Percentiles rank a stretch among this genome's conserved stretches.
These are phyloP conservation scores for Knipowitschia caucasica DNA, from an alignment of 2,797 vertebrate genomes.

Conservation along the genomic window DNA sequence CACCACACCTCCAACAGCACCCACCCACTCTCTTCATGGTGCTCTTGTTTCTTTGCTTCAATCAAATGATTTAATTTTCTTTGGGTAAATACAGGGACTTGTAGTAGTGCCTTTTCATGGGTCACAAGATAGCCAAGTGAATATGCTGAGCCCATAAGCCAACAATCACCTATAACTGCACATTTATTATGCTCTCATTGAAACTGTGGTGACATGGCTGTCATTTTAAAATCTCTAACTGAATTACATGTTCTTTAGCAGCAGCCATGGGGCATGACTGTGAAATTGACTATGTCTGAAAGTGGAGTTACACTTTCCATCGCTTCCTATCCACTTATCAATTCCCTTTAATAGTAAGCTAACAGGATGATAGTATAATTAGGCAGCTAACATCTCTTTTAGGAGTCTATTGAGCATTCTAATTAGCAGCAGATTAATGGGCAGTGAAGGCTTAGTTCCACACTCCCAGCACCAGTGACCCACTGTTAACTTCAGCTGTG, in stretches of 20 bases:
- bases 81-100: constrained; percentile 13
- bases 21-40: constrained; percentile 38
- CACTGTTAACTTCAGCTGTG: constrained; percentile 71
- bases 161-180: constrained; percentile 2
- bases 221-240: constrained; percentile 23
- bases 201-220: constrained; percentile 8
- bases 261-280: constrained; percentile 16
- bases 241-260: constrained; percentile 13
- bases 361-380: constrained; percentile 71
- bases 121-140: constrained; percentile 7
- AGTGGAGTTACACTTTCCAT: constrained; percentile 41
- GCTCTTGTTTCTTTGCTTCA: constrained; percentile 27
- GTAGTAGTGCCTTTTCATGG: constrained; percentile 1
- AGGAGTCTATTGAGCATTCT: constrained; percentile 72
- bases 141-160: constrained; percentile 6
- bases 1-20: constrained; percentile 57
- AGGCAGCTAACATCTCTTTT: constrained; percentile 69
- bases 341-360: constrained; percentile 61
- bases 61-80: not conserved
- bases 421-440: constrained; percentile 78
- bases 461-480: constrained; percentile 58
- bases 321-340: constrained; percentile 61
- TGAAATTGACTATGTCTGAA: constrained; percentile 10
- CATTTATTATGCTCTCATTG: constrained; percentile 10
- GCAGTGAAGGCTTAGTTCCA: constrained; percentile 48